A percentile compares a stretch with the other conserved stretches of the same genome.
phyloP scores from a whole-genome alignment of 2,113 vertebrate species.

The Melanerpes aurifrons region DNA sequence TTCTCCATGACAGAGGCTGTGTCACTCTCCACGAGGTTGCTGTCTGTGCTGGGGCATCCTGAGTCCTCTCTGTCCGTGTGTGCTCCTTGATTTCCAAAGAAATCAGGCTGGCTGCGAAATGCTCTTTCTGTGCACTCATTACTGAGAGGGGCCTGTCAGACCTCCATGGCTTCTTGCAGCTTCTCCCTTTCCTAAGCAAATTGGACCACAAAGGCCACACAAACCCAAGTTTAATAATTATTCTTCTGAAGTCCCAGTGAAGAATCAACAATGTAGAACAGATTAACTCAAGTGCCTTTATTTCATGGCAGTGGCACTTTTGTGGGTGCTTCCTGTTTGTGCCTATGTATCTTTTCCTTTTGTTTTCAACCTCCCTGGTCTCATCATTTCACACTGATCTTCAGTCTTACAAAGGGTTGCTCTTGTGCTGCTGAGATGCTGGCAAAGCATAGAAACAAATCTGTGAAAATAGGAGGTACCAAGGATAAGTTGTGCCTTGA shows the following conservation, averaged over 20 bases:
- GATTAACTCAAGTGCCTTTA: neutral
- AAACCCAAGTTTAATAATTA: neutral
- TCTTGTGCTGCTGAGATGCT: neutral
- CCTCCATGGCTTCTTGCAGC: neutral
- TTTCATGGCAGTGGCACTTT: neutral
- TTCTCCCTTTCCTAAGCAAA: neutral
- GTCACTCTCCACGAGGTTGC: neutral
- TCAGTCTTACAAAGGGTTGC: neutral
- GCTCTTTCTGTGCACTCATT: neutral
- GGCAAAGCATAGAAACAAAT: neutral
- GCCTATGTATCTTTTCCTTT: neutral
- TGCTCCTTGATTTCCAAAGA: neutral
- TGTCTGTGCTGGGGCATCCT: neutral
- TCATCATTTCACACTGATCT: neutral
- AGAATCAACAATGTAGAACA: neutral
- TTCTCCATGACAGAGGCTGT: neutral
- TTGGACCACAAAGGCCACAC: neutral
- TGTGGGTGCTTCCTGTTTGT: neutral
- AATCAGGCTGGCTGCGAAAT: neutral
- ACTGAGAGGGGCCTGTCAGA: neutral
- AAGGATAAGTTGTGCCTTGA: neutral
- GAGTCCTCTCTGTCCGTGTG: neutral
- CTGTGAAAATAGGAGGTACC: neutral
- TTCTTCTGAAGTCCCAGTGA: neutral
- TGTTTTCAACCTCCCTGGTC: neutral